These are phyloP conservation scores for Ciconia nigra DNA, from an alignment of 2,797 vertebrate species.

Conservation along the genomic window DNA sequence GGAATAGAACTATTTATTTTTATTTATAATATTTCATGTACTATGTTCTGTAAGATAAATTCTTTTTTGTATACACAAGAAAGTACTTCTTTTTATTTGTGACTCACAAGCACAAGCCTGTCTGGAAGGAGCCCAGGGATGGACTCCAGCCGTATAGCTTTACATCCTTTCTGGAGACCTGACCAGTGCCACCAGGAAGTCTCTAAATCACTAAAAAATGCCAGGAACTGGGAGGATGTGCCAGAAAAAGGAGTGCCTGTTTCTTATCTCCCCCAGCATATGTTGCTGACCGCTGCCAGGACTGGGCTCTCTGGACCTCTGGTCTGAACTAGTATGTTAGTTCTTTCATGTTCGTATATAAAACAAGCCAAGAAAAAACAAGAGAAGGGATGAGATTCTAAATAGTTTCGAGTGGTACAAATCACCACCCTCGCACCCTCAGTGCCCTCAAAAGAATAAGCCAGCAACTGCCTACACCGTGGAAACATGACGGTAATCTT, in stretches of 20 bases:
- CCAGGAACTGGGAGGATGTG: background rate
- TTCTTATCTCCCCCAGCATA: background rate
- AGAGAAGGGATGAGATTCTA: background rate
- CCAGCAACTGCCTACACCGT: background rate
- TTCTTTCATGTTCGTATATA: accelerated
- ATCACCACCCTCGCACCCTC: background rate
- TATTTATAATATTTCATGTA: background rate
- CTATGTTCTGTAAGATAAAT: background rate
- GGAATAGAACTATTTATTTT: background rate
- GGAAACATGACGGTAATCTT: background rate
- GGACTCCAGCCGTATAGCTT: background rate
- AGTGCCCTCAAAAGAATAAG: background rate
- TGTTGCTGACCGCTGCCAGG: background rate
- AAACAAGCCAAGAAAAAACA: background rate
- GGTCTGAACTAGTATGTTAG: background rate
- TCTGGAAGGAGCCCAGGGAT: background rate
- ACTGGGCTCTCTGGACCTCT: background rate
- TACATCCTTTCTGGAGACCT: background rate
- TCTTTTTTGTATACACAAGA: background rate
- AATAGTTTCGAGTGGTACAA: background rate
- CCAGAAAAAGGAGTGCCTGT: background rate
- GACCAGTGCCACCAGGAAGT: background rate
- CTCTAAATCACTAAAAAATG: background rate
- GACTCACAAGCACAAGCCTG: background rate
- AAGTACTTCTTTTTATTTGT: background rate